Percentiles rank a stretch among this genome's conserved stretches.
These are phyloP conservation scores for Xenotilapia flavipinnis DNA, from an alignment of 2,113 vertebrate species.

Conservation along the genomic window DNA sequence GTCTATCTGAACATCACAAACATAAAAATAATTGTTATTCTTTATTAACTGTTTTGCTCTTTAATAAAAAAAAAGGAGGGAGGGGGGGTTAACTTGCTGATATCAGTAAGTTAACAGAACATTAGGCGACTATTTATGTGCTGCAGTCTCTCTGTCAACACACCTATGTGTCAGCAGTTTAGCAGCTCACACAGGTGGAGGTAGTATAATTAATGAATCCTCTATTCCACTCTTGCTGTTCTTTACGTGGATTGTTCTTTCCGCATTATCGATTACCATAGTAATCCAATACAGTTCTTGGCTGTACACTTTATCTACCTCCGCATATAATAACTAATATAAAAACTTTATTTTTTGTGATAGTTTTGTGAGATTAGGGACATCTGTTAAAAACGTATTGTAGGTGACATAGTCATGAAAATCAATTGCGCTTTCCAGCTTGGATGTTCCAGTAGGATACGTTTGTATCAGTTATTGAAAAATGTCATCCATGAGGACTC, in stretches of 20 bases:
- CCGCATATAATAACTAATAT: not conserved
- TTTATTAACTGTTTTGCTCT: not conserved
- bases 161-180: not conserved
- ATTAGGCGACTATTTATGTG: fast-evolving
- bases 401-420: not conserved
- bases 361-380: not conserved
- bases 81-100: not conserved
- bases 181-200: not conserved
- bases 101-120: not conserved
- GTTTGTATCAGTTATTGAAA: not conserved
- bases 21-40: not conserved
- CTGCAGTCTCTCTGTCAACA: not conserved
- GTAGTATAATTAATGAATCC: not conserved
- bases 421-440: not conserved
- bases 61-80: not conserved
- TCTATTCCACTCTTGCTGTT: not conserved
- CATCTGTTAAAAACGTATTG: not conserved
- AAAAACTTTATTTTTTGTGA: not conserved
- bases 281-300: not conserved
- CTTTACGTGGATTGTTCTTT: not conserved
- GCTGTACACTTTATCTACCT: fast-evolving
- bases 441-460: fast-evolving
- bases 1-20: not conserved
- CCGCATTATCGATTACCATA: not conserved
- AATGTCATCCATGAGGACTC: not conserved